Percentiles rank a stretch among this genome's conserved stretches.
These are phyloP conservation scores for Dione juno DNA, from an alignment of 2,888 invertebrate species.

Conservation along the genomic window DNA sequence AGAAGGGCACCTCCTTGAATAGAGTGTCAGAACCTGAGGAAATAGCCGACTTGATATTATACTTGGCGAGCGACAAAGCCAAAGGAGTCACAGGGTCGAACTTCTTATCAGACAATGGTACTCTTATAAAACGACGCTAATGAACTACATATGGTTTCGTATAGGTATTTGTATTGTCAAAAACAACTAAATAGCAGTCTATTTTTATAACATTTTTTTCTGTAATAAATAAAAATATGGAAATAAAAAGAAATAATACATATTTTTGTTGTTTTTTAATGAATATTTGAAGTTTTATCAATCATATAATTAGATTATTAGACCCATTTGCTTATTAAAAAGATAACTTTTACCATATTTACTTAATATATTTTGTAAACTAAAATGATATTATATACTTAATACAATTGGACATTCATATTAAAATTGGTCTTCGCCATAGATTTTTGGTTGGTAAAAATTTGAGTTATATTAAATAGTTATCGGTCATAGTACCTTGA, in stretches of 20 bases:
- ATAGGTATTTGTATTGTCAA: no score
- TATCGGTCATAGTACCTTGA: no score
- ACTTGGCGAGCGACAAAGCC: constrained; percentile 49
- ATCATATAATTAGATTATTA: not conserved
- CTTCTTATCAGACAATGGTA: constrained; percentile 39
- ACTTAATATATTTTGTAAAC: no score
- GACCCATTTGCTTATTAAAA: no score
- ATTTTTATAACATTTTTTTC: not conserved
- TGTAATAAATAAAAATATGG: not conserved
- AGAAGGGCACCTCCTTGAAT: constrained; percentile 47
- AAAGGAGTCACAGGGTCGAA: constrained; percentile 49
- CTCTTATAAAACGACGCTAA: constrained; percentile 33
- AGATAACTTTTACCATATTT: no score
- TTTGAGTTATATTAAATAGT: no score
- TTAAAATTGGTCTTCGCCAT: no score
- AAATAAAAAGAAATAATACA: not conserved
- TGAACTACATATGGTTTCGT: constrained; percentile 22
- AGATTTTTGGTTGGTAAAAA: no score
- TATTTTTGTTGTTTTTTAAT: not conserved
- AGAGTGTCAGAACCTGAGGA: constrained; percentile 52
- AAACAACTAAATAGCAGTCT: not conserved
- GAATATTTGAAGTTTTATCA: no score
- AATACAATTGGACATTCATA: no score
- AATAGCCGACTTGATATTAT: constrained; percentile 49
- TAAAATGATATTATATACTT: no score